Base-by-base conservation (phyloP, 2,797 vertebrate genomes). In the Bradypus variegatus region DNA sequence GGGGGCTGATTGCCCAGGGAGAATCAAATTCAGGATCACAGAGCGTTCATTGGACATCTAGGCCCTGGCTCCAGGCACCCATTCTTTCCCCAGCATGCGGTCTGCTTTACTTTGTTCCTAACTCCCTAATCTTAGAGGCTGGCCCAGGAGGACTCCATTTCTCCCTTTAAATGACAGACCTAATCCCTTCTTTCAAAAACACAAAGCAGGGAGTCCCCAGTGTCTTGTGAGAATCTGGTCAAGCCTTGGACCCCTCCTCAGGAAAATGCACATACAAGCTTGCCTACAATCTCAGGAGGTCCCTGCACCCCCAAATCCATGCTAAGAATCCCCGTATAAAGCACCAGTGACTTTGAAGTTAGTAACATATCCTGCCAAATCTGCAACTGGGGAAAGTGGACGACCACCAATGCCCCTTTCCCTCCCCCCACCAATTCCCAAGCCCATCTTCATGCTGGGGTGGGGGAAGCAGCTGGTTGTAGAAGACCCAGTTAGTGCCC, bases 241-340 rank as follows among this genome's bases (percentile, higher is more conserved):
- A 87, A 91, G 65, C 31, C 45, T 89, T 53, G 77, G 65, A 18
- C 14, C 16, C 12, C 31, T 67, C 76, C 70, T 48, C 79, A 69
- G 80, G 55, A 92, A 94, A 89, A 89, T 18, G 89, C 62, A 64
- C 18, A 50, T 16, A 41, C 50, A 81, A 92, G 21, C 79, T 69
- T 87, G 81, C 36, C 60, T 89, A 48, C 62, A 65, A 60, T 77
- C 77, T 69, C n/a, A 86, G 55, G 62, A 80, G 64, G 10, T 53
- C 19, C 29, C 31, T 23, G 70, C 50, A 15, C 36, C 12, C 12
- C 62, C 25, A 60, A 36, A 83, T 55, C 33, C 62, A 81, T 50
- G 78, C 38, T 48, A 79, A 78, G 69, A 83, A 55, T 38, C 33
- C 23, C 72, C 81, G 65, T 11, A 65, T 79, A 60, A 89, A 84